Base-by-base conservation (phyloP, 2,797 vertebrate species). In the Carduelis carduelis region DNA sequence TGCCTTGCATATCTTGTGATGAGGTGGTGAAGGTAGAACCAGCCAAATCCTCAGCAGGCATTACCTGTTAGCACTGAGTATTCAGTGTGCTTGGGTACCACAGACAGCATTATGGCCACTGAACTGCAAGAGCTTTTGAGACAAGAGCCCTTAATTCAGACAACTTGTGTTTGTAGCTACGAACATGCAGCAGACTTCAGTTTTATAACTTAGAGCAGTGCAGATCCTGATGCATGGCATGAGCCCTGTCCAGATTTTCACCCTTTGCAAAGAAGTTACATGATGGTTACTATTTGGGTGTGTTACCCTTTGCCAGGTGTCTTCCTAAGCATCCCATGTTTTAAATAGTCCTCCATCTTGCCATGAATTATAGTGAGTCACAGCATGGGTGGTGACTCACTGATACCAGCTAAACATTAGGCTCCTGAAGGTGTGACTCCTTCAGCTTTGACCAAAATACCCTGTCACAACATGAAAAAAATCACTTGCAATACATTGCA, bases 341-440 rank as follows among this genome's bases (percentile, higher is more conserved):
- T 74, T 76, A n/a, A 20, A 10, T 28, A 64, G 55, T 75, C 27
- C 32, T 78, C 57, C 16, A 24, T 85, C 69, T 76, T 59, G 14
- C 37, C 11, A 17, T 17, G 50, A 59, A 75, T 60, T 49, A 8
- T 1, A 30, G 70, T 90, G 86, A 95, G 70, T 95, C 89, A 91
- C 49, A 39, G 68, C 55, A 64, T 0, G 6, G 50, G 63, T 46
- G 16, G 80, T 95, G 93, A 90, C 74, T 97, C 94, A 91, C 37
- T 19, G 78, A 30, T 78, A 90, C 55, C 83, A 57, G 41, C 81
- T 95, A 79, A 90, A 80, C 49, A 72, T 82, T 78, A 90, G 74
- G 80, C 85, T 94, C 52, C 66, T 76, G 39, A 91, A 93, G 65
- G 91, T 95, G 77, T 90, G 74, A 79, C 59, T 91, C 53, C 60